Conservation (phyloP, 2,888 invertebrate genomes). For the Lingula anatina region DNA sequence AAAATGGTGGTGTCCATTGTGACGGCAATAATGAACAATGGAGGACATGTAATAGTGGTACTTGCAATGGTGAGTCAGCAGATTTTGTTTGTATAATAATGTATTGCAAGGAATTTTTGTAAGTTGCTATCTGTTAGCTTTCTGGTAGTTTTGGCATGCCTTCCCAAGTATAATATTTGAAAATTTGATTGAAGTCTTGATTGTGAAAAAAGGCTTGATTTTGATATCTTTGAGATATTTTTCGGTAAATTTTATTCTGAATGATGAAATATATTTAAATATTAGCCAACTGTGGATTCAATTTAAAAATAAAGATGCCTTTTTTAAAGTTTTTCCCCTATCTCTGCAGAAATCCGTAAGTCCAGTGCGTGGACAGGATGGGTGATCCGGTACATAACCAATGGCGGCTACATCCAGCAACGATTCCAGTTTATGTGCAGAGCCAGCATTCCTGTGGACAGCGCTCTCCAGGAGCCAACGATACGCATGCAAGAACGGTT, state of each 20-base stretch:
- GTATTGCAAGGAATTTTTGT: too few relatives aligned
- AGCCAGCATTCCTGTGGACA: constrained; percentile 69
- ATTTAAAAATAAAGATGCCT: too few relatives aligned
- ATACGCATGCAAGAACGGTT: constrained; percentile 76
- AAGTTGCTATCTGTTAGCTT: too few relatives aligned
- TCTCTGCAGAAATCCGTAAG: constrained; percentile 62
- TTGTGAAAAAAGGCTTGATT: too few relatives aligned
- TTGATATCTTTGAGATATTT: too few relatives aligned
- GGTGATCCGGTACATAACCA: constrained; percentile 55
- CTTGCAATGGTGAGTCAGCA: constrained; percentile 33
- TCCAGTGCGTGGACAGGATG: constrained; percentile 75
- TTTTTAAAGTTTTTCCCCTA: too few relatives aligned
- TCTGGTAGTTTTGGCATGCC: too few relatives aligned
- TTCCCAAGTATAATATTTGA: too few relatives aligned
- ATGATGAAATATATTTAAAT: too few relatives aligned
- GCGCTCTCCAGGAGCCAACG: constrained; percentile 63
- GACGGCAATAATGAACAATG: constrained; percentile 69
- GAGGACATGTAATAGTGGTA: constrained; percentile 65
- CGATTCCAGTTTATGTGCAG: constrained; percentile 74
- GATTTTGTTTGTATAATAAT: background rate
- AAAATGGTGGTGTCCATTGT: constrained; percentile 58
- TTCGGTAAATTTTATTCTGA: too few relatives aligned
- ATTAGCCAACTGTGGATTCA: too few relatives aligned
- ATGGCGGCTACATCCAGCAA: constrained; percentile 67
- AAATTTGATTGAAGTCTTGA: too few relatives aligned